Evolutionary conservation across 2,113 vertebrate species (phyloP).

Genomic region (Bubo scandiacus): DNA sequence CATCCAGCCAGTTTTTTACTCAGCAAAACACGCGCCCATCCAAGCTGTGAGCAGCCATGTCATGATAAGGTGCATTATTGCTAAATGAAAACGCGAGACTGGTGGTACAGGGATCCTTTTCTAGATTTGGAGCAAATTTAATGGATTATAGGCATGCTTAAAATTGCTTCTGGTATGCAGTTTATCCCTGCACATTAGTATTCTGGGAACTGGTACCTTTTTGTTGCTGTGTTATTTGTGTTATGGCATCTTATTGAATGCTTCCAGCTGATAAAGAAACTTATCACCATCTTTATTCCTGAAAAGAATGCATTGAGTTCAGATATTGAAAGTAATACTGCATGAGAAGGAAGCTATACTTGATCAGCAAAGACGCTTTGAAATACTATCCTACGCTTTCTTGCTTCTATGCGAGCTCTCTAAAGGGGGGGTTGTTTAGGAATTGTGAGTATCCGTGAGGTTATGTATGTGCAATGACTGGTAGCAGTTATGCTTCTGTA

Average conservation of each 20-base stretch:
- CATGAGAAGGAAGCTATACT: not conserved
- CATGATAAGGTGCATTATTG: not conserved
- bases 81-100: not conserved
- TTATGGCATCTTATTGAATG: not conserved
- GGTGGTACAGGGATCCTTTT: not conserved
- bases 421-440: not conserved
- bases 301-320: not conserved
- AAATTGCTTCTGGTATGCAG: not conserved
- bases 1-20: too few relatives aligned
- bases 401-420: rapidly evolving
- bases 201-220: not conserved
- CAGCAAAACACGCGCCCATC: too few relatives aligned
- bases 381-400: not conserved
- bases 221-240: not conserved
- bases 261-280: not conserved
- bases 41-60: too few relatives aligned
- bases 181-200: not conserved
- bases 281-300: not conserved
- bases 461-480: not conserved
- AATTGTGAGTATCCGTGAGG: not conserved
- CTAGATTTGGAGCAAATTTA: not conserved
- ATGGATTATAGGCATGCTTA: not conserved
- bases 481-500: not conserved
- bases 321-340: not conserved
- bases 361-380: not conserved